A percentile compares a stretch with the other conserved stretches of the same genome.
Conservation (phyloP, 2,113 vertebrate species). For the Xiphorhynchus elegans region DNA sequence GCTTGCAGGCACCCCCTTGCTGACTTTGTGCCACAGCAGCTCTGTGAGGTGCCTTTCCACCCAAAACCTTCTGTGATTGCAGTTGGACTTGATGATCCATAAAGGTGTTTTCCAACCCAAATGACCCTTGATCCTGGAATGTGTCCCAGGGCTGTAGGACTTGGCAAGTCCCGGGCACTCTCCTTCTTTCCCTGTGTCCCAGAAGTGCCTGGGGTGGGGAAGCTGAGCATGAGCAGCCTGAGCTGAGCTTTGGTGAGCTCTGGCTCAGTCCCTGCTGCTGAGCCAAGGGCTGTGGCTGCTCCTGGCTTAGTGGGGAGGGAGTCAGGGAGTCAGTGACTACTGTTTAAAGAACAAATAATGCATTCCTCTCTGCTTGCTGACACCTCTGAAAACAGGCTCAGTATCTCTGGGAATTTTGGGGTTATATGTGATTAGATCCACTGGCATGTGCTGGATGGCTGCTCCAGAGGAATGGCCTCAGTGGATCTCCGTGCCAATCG, state of each 20-base stretch:
- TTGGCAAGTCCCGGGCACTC: not conserved
- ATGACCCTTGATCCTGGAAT: rapidly evolving
- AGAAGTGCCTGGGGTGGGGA: rapidly evolving
- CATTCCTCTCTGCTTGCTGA: rapidly evolving
- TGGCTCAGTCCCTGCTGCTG: not conserved
- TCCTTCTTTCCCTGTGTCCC: too few relatives aligned
- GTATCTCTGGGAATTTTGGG: rapidly evolving
- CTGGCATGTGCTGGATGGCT: not conserved
- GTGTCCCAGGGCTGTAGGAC: rapidly evolving
- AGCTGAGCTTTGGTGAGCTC: not conserved
- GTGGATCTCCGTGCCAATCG: not conserved
- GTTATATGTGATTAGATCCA: rapidly evolving
- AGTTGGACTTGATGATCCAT: rapidly evolving
- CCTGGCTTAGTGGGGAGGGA: not conserved
- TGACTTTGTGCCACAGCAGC: rapidly evolving
- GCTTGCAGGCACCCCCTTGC: not conserved
- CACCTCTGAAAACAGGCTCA: rapidly evolving
- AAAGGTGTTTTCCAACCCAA: rapidly evolving
- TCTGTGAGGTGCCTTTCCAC: not conserved
- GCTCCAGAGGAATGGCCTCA: not conserved
- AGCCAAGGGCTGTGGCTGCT: not conserved
- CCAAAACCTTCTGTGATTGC: rapidly evolving
- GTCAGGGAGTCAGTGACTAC: not conserved
- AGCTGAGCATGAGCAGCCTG: not conserved
- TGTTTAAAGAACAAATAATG: not conserved